These are phyloP conservation scores for Microchrysa polita DNA, from an alignment of 2,888 invertebrate species.

Conservation along the genomic window DNA sequence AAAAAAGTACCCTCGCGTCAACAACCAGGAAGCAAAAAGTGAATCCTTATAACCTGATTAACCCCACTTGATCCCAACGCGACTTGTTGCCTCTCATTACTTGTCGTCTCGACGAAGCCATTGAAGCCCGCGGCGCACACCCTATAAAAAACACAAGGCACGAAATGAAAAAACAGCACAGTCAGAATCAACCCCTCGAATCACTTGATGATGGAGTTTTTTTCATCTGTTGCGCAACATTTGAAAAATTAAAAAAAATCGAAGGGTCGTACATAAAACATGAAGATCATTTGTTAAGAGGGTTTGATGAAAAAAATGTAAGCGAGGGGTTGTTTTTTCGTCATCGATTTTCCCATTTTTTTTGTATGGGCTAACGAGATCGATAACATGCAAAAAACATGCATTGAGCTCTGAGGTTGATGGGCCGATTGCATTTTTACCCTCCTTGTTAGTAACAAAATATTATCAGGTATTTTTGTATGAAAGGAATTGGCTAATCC, in stretches of 20 bases:
- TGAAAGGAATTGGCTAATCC: slow-evolving; percentile 33
- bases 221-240: slow-evolving; percentile 40
- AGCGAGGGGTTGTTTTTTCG: slow-evolving; percentile 35
- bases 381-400: slow-evolving; percentile 34
- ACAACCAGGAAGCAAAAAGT: not conserved
- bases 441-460: slow-evolving; percentile 27
- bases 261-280: not conserved
- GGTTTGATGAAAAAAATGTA: not conserved
- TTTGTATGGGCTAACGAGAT: not conserved
- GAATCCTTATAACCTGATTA: slow-evolving; percentile 36
- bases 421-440: slow-evolving; percentile 25
- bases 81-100: slow-evolving; percentile 37
- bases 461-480: slow-evolving; percentile 19
- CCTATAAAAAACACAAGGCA: slow-evolving; percentile 16
- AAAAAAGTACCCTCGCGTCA: slow-evolving; percentile 11
- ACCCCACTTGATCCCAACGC: slow-evolving; percentile 44
- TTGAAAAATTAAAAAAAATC: slow-evolving; percentile 31
- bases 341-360: no score
- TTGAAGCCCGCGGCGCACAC: no score
- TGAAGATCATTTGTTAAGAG: slow-evolving; percentile 17
- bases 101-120: not conserved
- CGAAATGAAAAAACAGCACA: no score
- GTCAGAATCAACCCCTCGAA: slow-evolving; percentile 22
- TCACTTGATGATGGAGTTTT: slow-evolving; percentile 8
- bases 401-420: not conserved